Evolutionary conservation across 2,113 vertebrate species (phyloP).

Genomic region (Erythrolamprus reginae): DNA sequence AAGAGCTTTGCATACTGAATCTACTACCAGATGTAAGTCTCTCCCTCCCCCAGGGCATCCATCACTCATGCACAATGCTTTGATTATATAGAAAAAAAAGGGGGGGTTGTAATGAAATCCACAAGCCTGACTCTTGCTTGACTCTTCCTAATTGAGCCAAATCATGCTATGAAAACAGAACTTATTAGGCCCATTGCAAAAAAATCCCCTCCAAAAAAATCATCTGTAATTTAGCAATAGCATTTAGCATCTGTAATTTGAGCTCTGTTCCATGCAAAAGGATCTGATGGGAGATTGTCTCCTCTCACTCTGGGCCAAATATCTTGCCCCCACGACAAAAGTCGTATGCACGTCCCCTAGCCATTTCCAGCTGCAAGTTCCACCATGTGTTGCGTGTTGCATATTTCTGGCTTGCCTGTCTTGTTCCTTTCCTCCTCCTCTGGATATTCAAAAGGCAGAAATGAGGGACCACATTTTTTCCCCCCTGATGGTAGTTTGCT

Average conservation of each 20-base stretch:
- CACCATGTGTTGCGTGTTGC: not conserved
- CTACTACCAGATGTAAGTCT: not conserved
- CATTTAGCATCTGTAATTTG: too few relatives aligned
- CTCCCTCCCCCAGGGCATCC: not conserved
- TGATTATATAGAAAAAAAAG: not conserved
- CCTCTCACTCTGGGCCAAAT: not conserved
- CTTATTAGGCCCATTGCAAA: not conserved
- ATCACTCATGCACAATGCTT: not conserved
- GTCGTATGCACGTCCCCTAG: not conserved
- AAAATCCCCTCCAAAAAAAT: not conserved
- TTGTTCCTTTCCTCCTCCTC: not conserved
- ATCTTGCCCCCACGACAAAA: not conserved
- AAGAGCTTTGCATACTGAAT: not conserved
- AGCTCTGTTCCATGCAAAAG: not conserved
- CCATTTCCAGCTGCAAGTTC: not conserved
- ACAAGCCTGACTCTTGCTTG: not conserved
- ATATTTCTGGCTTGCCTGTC: not conserved
- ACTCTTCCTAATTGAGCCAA: not conserved
- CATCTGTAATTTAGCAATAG: too few relatives aligned
- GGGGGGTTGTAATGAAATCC: not conserved
- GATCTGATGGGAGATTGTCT: not conserved
- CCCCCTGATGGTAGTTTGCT: not conserved
- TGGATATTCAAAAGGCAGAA: not conserved
- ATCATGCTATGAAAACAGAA: not conserved
- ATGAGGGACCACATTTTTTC: not conserved